A percentile compares a stretch with the other conserved stretches of the same genome.
Evolutionary conservation across 2,888 invertebrate species (phyloP).

Genomic region (Trichogramma evanescens): DNA sequence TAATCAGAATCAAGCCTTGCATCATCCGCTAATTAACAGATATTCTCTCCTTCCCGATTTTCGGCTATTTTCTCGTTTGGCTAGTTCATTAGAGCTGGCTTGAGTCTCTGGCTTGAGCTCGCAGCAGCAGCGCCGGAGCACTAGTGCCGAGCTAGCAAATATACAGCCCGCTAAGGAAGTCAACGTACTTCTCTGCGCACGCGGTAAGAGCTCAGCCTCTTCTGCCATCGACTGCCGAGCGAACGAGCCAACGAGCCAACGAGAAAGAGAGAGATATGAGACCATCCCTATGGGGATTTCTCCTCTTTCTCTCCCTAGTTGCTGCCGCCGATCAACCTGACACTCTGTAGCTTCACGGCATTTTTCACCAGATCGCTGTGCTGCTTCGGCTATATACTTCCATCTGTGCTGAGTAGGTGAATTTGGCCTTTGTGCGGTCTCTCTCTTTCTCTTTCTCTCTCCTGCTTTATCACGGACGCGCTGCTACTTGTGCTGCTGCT

Average conservation of each 20-base stretch:
- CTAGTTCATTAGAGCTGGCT: no score
- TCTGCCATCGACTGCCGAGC: constrained; percentile 8
- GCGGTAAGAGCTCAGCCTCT: neutral
- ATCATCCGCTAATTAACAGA: no score
- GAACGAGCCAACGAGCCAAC: neutral
- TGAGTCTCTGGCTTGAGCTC: no score
- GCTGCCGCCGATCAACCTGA: constrained; percentile 9
- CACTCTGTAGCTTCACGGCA: constrained; percentile 4
- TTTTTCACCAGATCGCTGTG: constrained; percentile 13
- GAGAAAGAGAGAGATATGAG: neutral
- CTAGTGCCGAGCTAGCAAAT: neutral
- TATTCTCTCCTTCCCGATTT: neutral
- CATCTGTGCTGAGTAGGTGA: constrained; percentile 14
- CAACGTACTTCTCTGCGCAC: neutral
- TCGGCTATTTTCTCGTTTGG: neutral
- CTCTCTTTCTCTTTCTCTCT: neutral
- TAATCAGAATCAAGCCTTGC: no score
- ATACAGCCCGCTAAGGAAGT: neutral
- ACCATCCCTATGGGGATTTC: no score
- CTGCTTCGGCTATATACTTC: neutral
- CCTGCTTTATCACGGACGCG: no score
- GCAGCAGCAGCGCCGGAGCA: neutral
- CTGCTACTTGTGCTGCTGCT: no score
- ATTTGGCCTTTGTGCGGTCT: constrained; percentile 1
- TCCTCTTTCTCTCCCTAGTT: no score